A percentile compares a stretch with the other conserved stretches of the same genome.
phyloP scores from a whole-genome alignment of 2,113 vertebrate genomes.

The Strix uralensis region DNA sequence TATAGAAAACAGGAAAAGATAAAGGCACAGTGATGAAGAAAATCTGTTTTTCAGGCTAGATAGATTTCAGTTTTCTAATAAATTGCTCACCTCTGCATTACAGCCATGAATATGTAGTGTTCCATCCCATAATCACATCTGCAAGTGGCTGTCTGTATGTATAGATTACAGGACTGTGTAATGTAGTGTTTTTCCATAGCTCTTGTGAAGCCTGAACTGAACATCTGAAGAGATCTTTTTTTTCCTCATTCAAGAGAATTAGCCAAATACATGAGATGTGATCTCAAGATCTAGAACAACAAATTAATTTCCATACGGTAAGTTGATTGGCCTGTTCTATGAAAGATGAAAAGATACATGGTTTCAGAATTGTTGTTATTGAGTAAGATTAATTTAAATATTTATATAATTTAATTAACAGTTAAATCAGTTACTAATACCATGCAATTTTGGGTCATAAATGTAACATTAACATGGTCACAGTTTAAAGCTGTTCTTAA shows the following conservation, averaged over 20 bases:
- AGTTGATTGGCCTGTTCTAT: not conserved
- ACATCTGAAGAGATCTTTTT: not conserved
- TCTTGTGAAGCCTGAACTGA: not conserved
- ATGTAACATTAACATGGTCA: not conserved
- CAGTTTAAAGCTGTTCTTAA: not conserved
- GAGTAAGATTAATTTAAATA: not conserved
- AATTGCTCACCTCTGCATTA: not conserved
- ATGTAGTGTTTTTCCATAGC: not conserved
- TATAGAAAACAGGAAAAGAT: not conserved
- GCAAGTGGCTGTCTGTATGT: not conserved
- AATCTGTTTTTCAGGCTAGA: not conserved
- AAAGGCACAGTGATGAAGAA: not conserved
- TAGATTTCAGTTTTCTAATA: not conserved
- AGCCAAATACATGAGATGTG: not conserved
- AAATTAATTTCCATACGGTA: not conserved
- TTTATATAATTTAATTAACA: not conserved
- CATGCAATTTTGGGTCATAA: not conserved
- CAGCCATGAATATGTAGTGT: not conserved
- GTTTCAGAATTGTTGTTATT: not conserved
- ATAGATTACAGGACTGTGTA: not conserved
- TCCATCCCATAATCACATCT: fast-evolving
- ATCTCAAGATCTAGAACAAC: not conserved
- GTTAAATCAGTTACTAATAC: not conserved
- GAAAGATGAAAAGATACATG: not conserved
- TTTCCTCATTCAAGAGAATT: not conserved